Evolutionary conservation across 1,140 invertebrate genomes (phyloP), one percentile per base, ranked within the genome.

Genomic region (Mizuhopecten yessoensis): DNA sequence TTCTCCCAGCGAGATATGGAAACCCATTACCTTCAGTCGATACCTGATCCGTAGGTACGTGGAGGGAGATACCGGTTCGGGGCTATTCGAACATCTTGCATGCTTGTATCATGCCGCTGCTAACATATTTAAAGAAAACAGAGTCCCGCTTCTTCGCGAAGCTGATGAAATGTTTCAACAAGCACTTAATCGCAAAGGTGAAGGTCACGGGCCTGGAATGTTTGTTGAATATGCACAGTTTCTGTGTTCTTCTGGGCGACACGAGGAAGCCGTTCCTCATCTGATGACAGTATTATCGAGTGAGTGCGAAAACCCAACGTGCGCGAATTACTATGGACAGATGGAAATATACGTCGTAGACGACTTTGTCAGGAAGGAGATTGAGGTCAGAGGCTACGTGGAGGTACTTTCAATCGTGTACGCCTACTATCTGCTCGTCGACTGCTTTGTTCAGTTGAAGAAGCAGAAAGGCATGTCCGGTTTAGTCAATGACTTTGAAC

Each of bases 221-320:
- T 92, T 90, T 34, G 90, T 92, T 5, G 91, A 92, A 39, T 92
- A 92, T 33, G 91, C 89, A 5, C 91, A 92, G 45, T 92, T 90
- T 33, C 86, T 92, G n/a, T 92, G 91, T 36, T 34, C 90, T 15
- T 91, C 87, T 86, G 45, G 34, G 0, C 86, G 89, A n/a, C 57
- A 90, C 39, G 49, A 88, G 20, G 91, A 92, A 13, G 91, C 91
- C 33, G 34, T 92, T 34, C 90, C 90, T 34, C 87, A 90, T 33
- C 86, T 92, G 39, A 33, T 42, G 34, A 36, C 34, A 20, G 91
- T 90, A 29, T 45, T 92, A 20, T 90, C 90, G 20, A 86, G 34
- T 13, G 91, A 92, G 89, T 89, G 75, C 29, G 91, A 92, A 0
- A 87, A 87, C 9, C 91, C 91, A 5, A 49, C 86, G 23, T 90